Base-by-base conservation (phyloP, 1,140 invertebrate genomes). In the Mya arenaria region DNA sequence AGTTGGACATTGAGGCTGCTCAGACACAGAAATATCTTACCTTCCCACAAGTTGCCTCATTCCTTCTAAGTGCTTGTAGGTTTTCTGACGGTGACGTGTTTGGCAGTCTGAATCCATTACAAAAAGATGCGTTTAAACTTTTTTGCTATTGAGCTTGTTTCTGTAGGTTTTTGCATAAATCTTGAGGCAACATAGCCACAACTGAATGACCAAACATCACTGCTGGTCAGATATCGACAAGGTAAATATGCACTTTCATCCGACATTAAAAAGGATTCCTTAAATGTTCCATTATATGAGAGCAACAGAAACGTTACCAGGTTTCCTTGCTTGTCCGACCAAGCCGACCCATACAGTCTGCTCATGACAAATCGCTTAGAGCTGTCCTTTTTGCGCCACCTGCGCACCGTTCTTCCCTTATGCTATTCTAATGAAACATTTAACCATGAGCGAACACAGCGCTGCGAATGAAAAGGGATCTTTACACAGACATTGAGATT, bases 311-410 rank as follows among this genome's bases (percentile, higher is more conserved):
- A 69, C 32, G 36, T 63, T 32, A 83, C 25, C 25, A 55, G 44
- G 36, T 71, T 71, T 52, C 30, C 56, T 94, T 74, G 25, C 28
- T 34, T 58, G 34, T 28, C 2, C 6, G 28, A 56, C 32, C 44
- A 32, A 19, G 30, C n/a, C 6, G 52, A 56, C 32, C 48, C 56
- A 17, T 25, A 34, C 34, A 58, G 55, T 32, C 48, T 23, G 10
- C 19, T 74, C 17, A 30, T 0, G 25, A 41, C 34, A 25, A 58
- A 58, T 34, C 52, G 71, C 6, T 74, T 74, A 25, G 37, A 23
- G 25, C 32, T 17, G 48, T 56, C 10, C 58, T 74, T n/a, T n/a
- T n/a, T n/a, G n/a, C n/a, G n/a, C n/a, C n/a, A n/a, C n/a, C n/a
- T n/a, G n/a, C n/a, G n/a, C n/a, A n/a, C n/a, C n/a, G n/a, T n/a